Base-by-base conservation (phyloP, 2,797 vertebrate genomes). In the Enteromius afrohamiltoni region DNA sequence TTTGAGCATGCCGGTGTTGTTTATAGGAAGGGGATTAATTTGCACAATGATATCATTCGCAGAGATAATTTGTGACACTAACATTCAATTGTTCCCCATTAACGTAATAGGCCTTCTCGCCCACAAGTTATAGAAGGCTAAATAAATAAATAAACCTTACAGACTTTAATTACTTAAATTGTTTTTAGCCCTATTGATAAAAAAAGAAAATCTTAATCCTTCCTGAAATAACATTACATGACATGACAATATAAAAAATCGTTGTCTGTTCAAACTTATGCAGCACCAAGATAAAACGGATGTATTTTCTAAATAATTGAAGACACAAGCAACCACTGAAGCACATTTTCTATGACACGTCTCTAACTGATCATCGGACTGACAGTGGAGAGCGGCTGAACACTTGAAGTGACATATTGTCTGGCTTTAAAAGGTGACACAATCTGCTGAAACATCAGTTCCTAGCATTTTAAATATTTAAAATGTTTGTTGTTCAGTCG, bases 391-490 rank as follows among this genome's bases (percentile, higher is more conserved):
- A 19, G 4, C 47, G 42, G n/a, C 60, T 73, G 11, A 73, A 71
- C 53, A 37, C 6, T 4, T 80, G 65, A 21, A 34, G 53, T 70
- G 65, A 80, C 80, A 86, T 53, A 77, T 23, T 68, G 70, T 86
- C 60, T 84, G 73, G 68, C 67, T 87, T 86, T 75, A 87, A 77
- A 84, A 86, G 83, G 67, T 53, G 77, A 79, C 55, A 45, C 70
- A 86, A 85, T 81, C 58, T 62, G 83, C 81, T 65, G 70, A 77
- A 84, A 82, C 84, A 83, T 86, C 77, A 83, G 79, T 83, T 83
- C 75, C 74, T 85, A 80, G 68, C 81, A 88, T 85, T 89, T 88
- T 82, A 79, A 83, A 81, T 83, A 82, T 86, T 87, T 88, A 85
- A 69, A 78, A 45, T 62, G 82, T 86, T 77, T 47, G 40, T 82